Conservation (phyloP, 2,888 invertebrate genomes). For the Ophion ventricosus region DNA sequence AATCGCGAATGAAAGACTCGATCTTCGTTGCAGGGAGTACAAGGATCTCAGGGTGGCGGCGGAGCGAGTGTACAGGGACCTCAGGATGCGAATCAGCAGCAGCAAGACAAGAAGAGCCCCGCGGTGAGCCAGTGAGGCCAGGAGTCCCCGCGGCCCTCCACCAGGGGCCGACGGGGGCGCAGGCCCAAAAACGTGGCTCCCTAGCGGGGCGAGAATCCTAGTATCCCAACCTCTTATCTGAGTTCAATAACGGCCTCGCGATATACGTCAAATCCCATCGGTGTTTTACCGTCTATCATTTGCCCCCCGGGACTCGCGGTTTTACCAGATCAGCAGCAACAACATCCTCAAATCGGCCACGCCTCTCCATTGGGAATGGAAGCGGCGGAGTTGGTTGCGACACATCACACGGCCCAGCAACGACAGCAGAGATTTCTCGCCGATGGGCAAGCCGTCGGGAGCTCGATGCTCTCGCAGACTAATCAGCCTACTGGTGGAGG, state of each 20-base stretch:
- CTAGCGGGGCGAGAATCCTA: constrained; percentile 83
- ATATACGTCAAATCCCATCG: constrained; percentile 61
- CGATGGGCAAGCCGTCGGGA: constrained; percentile 70
- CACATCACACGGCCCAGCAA: constrained; percentile 75
- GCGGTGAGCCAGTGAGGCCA: constrained; percentile 91
- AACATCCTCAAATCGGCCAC: constrained; percentile 72
- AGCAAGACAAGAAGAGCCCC: constrained; percentile 92
- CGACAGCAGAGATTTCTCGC: constrained; percentile 74
- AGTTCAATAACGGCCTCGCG: constrained; percentile 70
- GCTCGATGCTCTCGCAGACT: constrained; percentile 71
- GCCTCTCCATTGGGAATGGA: constrained; percentile 77
- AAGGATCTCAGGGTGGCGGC: constrained; percentile 82
- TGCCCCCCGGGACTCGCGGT: constrained; percentile 62
- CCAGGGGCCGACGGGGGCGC: constrained; percentile 84
- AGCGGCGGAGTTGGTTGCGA: constrained; percentile 74
- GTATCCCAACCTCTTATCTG: constrained; percentile 78
- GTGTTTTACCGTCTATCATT: constrained; percentile 56
- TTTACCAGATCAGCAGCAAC: constrained; percentile 66
- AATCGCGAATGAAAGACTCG: neutral
- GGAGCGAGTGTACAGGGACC: constrained; percentile 83
- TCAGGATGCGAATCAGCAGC: constrained; percentile 87
- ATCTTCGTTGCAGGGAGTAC: constrained; percentile 78
- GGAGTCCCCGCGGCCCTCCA: constrained; percentile 84
- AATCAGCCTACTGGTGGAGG: constrained; percentile 77
- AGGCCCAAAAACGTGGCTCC: constrained; percentile 84